Evolutionary conservation across 2,888 invertebrate species (phyloP), one percentile per base, ranked within the genome.

Genomic region (Smittia aterrima): DNA sequence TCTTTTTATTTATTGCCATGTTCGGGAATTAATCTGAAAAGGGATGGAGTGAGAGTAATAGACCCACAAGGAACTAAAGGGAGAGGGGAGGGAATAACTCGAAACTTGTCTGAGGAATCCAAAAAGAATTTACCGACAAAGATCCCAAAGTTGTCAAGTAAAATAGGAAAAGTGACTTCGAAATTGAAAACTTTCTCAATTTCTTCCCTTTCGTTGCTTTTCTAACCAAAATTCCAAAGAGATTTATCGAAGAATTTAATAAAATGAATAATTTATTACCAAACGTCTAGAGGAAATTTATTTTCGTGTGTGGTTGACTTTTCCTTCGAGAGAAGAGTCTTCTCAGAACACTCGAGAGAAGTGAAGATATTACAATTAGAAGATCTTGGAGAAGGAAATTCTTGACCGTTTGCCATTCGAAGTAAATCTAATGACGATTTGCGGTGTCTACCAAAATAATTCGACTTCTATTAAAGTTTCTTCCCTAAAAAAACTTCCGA

Each of bases 251-350:
- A 27, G 32, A 66, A 66, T 66, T 66, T 66, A 66, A 66, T 66
- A 40, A 22, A 58, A 58, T 66, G 66, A 66, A 66, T 66, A 66
- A 66, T 66, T 66, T 66, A 66, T 66, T 66, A 18, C 38, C 38
- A 66, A 66, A 66, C 22, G 66, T 66, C 66, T 66, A 16, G n/a
- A 18, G 25, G n/a, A 27, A 47, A 7, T 66, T 66, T 13, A 1
- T 20, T 62, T 16, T 62, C 16, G 47, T 16, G 3, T 47, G 47
- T 47, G 47, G 47, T 47, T 16, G 58, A 20, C 58, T 58, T 58
- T 66, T 9, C 66, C 13, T n/a, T 66, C 66, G 6, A 18, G n/a
- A n/a, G n/a, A n/a, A n/a, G n/a, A n/a, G n/a, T n/a, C n/a, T n/a
- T n/a, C n/a, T n/a, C n/a, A n/a, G n/a, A n/a, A n/a, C n/a, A n/a